Conservation (phyloP, 2,888 invertebrate genomes). For the Ennomos erosarius region DNA sequence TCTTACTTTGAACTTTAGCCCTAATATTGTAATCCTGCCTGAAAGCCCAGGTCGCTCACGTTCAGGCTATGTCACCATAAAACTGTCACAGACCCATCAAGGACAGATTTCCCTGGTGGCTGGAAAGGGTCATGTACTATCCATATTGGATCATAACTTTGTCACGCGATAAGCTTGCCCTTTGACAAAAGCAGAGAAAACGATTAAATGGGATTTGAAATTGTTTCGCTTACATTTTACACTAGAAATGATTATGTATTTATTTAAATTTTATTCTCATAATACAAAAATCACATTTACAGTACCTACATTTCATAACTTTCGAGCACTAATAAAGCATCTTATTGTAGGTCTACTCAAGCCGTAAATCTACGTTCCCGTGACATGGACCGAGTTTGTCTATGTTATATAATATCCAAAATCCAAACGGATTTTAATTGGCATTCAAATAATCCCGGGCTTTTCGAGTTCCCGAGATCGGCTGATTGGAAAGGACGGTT, state of each 20-base stretch:
- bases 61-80: not conserved
- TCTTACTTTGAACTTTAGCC: no score
- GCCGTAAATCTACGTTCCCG: conserved; percentile 1
- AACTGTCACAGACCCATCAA: conserved; percentile 16
- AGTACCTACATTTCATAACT: no score
- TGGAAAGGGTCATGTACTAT: conserved; percentile 20
- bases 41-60: no score
- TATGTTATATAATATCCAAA: conserved; percentile 15
- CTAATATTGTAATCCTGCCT: no score
- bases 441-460: conserved; percentile 20
- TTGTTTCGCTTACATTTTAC: no score
- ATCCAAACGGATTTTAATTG: conserved; percentile 24
- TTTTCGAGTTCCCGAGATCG: conserved; percentile 11
- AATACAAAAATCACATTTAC: no score
- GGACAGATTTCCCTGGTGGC: conserved; percentile 27
- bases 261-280: no score
- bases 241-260: no score
- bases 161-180: conserved; percentile 14
- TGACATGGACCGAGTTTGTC: conserved; percentile 7
- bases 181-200: conserved; percentile 1
- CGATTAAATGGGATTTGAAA: not conserved
- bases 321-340: no score
- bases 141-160: conserved; percentile 25
- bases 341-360: no score
- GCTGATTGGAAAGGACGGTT: conserved; percentile 19